Evolutionary conservation across 2,888 invertebrate genomes (phyloP), one percentile per base, ranked within the genome.

Genomic region (Aproaerema taeniolella): DNA sequence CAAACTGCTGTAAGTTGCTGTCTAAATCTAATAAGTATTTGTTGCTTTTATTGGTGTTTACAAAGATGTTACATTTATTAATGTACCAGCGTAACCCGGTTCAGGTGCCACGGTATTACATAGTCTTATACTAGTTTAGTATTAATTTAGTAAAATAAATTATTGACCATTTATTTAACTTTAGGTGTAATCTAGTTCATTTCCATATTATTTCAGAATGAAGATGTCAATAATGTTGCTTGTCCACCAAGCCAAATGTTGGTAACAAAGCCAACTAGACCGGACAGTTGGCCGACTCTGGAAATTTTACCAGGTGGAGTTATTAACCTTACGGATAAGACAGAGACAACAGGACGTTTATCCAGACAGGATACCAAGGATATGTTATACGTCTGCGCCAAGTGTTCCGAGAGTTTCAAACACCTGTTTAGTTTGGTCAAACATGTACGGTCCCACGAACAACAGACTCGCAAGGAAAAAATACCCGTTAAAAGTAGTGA

Each of bases 221-320:
- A n/a, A n/a, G n/a, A n/a, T n/a, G n/a, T n/a, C n/a, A n/a, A n/a
- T n/a, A n/a, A n/a, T n/a, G n/a, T n/a, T n/a, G n/a, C n/a, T n/a
- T n/a, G n/a, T n/a, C n/a, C n/a, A n/a, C n/a, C n/a, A n/a, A n/a
- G n/a, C n/a, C n/a, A n/a, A n/a, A n/a, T n/a, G n/a, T n/a, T n/a
- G n/a, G n/a, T n/a, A n/a, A n/a, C n/a, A n/a, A n/a, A n/a, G n/a
- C n/a, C n/a, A n/a, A n/a, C n/a, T n/a, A n/a, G n/a, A n/a, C n/a
- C n/a, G n/a, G n/a, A n/a, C n/a, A n/a, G n/a, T n/a, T 85, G 85
- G 85, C 85, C 85, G 0, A 83, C 81, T 0, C 49, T 85, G 34
- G 83, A 83, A 57, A 83, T 85, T 39, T 45, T 80, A 3, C 85
- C 83, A 0, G 83, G 85, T 0, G 83, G 85, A 8, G 79, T 83